phyloP scores from a whole-genome alignment of 2,113 vertebrate species.

The Stigmatopora argus region DNA sequence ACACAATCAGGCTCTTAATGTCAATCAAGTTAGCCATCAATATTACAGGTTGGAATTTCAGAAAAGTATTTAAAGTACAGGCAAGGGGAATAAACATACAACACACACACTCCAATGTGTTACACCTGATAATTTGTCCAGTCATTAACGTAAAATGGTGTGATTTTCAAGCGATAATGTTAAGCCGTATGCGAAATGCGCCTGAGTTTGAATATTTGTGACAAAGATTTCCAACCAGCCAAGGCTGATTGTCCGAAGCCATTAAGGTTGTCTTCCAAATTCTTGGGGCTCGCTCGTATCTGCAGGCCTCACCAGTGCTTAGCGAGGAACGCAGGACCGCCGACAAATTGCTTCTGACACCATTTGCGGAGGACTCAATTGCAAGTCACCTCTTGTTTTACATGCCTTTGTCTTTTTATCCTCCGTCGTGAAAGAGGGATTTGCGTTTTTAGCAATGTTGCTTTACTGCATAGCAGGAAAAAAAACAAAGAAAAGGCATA shows the following conservation, averaged over 20 bases:
- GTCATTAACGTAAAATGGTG: slow-evolving; percentile 18
- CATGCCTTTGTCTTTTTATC: slow-evolving; percentile 25
- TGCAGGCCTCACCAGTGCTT: slow-evolving; percentile 63
- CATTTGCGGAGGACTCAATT: slow-evolving; percentile 75
- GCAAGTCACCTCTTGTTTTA: slow-evolving; percentile 71
- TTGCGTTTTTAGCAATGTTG: slow-evolving; percentile 23
- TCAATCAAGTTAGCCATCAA: background rate
- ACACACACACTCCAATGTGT: background rate
- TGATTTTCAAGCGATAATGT: slow-evolving; percentile 35
- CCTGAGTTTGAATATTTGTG: slow-evolving; percentile 70
- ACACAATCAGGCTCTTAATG: background rate
- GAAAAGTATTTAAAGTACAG: background rate
- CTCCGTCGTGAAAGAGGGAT: slow-evolving; percentile 11
- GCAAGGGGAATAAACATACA: background rate
- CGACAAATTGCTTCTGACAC: slow-evolving; percentile 75
- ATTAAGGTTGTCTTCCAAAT: slow-evolving; percentile 72
- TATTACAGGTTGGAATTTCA: background rate
- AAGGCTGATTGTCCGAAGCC: slow-evolving; percentile 73
- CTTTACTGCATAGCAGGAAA: background rate
- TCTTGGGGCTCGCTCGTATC: slow-evolving; percentile 71
- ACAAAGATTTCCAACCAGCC: slow-evolving; percentile 78
- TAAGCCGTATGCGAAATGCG: slow-evolving; percentile 55
- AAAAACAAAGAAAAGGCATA: slow-evolving; percentile 19
- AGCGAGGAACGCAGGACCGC: slow-evolving; percentile 71
- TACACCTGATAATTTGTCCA: background rate